These are phyloP conservation scores for Sardinella longiceps DNA, from an alignment of 2,797 vertebrate genomes.

Conservation along the genomic window DNA sequence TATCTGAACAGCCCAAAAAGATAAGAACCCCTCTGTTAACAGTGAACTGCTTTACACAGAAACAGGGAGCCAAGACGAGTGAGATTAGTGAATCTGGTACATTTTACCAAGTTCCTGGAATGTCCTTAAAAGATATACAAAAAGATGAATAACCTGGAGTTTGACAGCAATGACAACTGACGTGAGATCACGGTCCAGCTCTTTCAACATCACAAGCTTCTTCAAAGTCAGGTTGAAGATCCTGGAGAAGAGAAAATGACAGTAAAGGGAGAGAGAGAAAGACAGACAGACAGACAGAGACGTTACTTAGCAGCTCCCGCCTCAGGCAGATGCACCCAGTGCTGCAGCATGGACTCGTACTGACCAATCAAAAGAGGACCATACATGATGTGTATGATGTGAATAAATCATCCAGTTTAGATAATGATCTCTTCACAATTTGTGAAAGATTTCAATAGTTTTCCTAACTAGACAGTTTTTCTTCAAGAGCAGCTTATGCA, in stretches of 20 bases:
- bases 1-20: not conserved
- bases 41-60: not conserved
- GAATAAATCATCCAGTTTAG: not conserved
- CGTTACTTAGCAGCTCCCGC: not conserved
- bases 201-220: slow-evolving; percentile 78
- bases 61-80: not conserved
- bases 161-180: slow-evolving; percentile 81
- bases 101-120: not conserved
- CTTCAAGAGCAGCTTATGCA: not conserved
- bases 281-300: slow-evolving; percentile 47
- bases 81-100: not conserved
- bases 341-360: not conserved
- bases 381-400: slow-evolving; percentile 26
- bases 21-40: not conserved
- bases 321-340: not conserved
- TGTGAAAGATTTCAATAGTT: not conserved
- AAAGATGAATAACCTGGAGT: slow-evolving; percentile 69
- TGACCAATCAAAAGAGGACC: not conserved
- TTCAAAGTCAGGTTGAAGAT: slow-evolving; percentile 60
- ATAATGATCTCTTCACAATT: not conserved
- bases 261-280: slow-evolving; percentile 53
- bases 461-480: not conserved
- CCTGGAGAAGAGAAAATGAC: slow-evolving; percentile 48
- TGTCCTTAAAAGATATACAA: not conserved
- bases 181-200: slow-evolving; percentile 79